Evolutionary conservation across 2,797 vertebrate genomes (phyloP).

Genomic region (Apogon hyalosoma): DNA sequence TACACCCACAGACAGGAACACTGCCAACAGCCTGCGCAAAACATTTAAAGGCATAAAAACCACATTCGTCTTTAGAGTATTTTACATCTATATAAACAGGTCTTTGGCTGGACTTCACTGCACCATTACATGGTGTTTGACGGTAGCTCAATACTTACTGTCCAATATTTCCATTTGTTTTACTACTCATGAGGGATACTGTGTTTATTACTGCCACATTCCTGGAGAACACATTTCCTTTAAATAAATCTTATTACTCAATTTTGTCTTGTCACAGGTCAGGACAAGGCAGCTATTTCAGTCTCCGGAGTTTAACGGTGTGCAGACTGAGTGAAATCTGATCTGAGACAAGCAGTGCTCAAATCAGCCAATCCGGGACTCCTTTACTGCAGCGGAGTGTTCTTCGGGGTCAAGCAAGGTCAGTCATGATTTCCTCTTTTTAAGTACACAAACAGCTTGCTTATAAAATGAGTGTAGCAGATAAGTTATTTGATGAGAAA

Average conservation of each 20-base stretch:
- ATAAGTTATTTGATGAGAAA: not conserved
- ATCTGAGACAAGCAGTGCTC: conserved; percentile 51
- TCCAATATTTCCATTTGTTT: too few relatives aligned
- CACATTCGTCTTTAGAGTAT: not conserved
- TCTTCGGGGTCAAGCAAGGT: conserved; percentile 59
- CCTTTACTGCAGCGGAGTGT: conserved; percentile 29
- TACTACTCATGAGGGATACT: not conserved
- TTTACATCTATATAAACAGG: not conserved
- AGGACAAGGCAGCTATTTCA: conserved; percentile 73
- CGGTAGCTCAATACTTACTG: not conserved
- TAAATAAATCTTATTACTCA: conserved; percentile 13
- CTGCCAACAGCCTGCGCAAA: too few relatives aligned
- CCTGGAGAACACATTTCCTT: conserved; percentile 25
- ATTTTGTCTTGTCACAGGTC: conserved; percentile 51
- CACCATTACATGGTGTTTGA: not conserved
- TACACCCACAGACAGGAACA: too few relatives aligned
- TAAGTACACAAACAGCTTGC: conserved; percentile 10
- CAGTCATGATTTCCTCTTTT: conserved; percentile 38
- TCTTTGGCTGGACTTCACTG: not conserved
- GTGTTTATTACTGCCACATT: conserved; percentile 2
- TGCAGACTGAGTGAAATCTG: conserved; percentile 73
- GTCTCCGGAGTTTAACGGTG: conserved; percentile 55
- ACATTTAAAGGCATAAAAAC: not conserved
- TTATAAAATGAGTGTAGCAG: not conserved
- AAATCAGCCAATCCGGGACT: conserved; percentile 62